Base-by-base conservation (phyloP, 2,888 invertebrate species). In the Crepidodera aurea region DNA sequence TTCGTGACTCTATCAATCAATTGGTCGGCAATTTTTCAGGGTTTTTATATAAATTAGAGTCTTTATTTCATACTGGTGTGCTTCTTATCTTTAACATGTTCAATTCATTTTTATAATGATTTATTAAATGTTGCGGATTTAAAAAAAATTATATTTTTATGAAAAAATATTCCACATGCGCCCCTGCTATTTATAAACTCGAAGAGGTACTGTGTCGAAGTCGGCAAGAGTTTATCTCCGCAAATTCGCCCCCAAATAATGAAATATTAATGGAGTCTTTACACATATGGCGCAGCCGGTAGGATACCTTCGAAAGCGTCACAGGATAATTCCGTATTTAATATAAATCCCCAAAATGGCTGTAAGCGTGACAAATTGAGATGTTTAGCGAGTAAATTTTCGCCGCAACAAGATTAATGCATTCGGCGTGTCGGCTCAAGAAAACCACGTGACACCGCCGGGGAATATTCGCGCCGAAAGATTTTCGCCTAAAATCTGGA, bases 301-400 rank as follows among this genome's bases (percentile, higher is more conserved):
- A 37, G 57, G 57, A 56, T 56, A 56, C 55, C 55, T 46, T 18
- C n/a, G 44, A 15, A 29, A 48, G 27, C 48, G 27, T 16, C 27
- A 46, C 37, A 15, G 55, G 55, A 57, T 57, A 57, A 57, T 57
- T 57, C 48, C 39, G 37, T 39, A 57, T 57, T 57, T 57, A 57
- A 57, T 57, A 57, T 50, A 60, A 60, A 60, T 62, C 55, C 62
- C 48, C 40, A 42, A 51, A 62, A 62, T 56, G 65, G 62, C 62
- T 60, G 56, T 60, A 62, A 66, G 54, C 63, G 62, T 65, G 69
- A 69, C 69, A 66, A 69, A 68, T 69, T 68, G 62, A 68, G 68
- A 68, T 65, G 65, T 68, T 69, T 63, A 65, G 67, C 60, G 62
- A 62, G 53, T 53, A 59, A 57, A 65, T 67, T 67, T 64, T 59